These are phyloP conservation scores for Excalfactoria chinensis DNA, from an alignment of 2,113 vertebrate species.

Conservation along the genomic window DNA sequence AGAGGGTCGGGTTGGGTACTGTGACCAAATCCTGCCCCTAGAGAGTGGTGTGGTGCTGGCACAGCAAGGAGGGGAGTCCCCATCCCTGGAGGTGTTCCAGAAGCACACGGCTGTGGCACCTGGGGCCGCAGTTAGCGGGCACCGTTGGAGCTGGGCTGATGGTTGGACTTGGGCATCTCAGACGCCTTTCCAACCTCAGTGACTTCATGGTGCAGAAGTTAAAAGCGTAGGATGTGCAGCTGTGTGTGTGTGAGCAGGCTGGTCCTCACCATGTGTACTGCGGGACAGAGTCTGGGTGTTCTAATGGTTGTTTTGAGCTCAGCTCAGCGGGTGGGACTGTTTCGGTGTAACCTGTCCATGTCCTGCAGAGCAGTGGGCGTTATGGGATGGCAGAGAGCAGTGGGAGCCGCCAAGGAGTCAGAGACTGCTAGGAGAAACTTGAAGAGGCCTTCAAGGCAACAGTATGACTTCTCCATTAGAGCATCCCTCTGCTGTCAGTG, in stretches of 20 bases:
- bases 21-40: no score
- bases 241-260: accelerated
- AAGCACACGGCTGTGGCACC: not conserved
- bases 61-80: no score
- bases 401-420: not conserved
- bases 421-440: not conserved
- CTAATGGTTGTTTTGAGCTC: not conserved
- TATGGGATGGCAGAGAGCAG: no score
- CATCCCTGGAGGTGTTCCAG: not conserved
- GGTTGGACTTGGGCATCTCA: no score
- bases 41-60: no score
- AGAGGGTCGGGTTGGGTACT: no score
- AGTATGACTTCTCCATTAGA: not conserved
- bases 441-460: no score
- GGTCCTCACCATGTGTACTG: not conserved
- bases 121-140: no score
- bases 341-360: not conserved
- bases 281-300: not conserved
- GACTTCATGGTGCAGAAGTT: not conserved
- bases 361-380: no score
- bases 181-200: not conserved
- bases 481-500: not conserved
- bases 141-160: no score
- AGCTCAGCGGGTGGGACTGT: not conserved
- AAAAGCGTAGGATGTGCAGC: not conserved